Percentiles rank a stretch among this genome's conserved stretches.
Evolutionary conservation across 2,797 vertebrate species (phyloP).

Genomic region (Ctenochaetus hawaiiensis): DNA sequence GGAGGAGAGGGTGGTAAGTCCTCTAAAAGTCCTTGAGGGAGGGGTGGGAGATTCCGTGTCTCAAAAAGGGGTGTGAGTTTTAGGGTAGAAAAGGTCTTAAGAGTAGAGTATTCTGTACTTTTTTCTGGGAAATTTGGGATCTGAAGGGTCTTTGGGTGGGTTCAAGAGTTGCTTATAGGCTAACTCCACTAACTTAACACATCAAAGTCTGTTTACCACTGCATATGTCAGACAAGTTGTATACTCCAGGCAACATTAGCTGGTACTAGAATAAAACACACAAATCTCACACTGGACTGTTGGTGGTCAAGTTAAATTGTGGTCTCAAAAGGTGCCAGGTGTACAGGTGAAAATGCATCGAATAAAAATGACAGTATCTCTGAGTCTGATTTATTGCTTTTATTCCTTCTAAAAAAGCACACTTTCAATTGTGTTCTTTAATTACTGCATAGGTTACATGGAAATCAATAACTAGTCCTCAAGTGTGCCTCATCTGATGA

Average conservation of each 20-base stretch:
- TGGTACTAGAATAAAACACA: background rate
- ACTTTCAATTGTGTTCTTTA: background rate
- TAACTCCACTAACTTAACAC: too few relatives aligned
- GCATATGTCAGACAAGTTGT: background rate
- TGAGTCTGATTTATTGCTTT: background rate
- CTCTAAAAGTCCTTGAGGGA: too few relatives aligned
- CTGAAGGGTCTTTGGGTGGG: too few relatives aligned
- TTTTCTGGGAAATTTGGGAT: too few relatives aligned
- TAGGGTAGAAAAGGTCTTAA: too few relatives aligned
- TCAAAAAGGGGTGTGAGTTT: too few relatives aligned
- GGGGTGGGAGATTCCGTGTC: too few relatives aligned
- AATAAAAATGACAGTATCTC: background rate
- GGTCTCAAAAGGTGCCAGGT: too few relatives aligned
- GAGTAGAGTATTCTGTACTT: too few relatives aligned
- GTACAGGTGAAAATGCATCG: background rate
- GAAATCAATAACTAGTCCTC: background rate
- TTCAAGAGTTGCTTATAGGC: too few relatives aligned
- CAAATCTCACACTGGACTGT: background rate
- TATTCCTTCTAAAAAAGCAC: background rate
- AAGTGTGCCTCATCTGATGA: background rate
- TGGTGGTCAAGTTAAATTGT: background rate
- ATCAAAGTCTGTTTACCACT: too few relatives aligned
- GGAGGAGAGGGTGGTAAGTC: constrained; percentile 74
- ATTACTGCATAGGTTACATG: background rate
- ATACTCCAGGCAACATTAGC: background rate